Evolutionary conservation across 2,888 invertebrate species (phyloP), one percentile per base, ranked within the genome.

Genomic region (Phlogophora meticulosa): DNA sequence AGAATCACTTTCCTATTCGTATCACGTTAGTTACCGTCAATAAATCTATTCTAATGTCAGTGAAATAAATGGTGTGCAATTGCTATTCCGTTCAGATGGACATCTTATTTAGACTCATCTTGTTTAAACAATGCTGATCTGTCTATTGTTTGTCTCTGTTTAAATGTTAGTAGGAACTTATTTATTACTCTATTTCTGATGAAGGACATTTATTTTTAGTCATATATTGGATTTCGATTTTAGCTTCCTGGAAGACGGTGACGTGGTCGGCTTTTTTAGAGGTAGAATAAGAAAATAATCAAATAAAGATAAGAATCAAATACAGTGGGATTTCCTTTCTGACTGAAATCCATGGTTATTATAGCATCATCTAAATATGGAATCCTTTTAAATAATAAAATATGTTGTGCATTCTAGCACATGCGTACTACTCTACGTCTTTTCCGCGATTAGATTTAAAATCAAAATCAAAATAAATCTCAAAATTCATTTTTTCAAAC

Each of bases 41-140:
- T 77, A 55, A 71, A 81, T 82, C 67, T 82, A 58, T 59, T 63
- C 57, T 77, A 70, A 72, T 72, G 75, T 62, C 78, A 77, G 62
- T 36, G 36, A 68, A 73, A 82, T 79, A 80, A 52, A 78, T 76
- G 24, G 55, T 17, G 5, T n/a, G 43, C 43, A 43, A 72, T 82
- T 80, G 58, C 48, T 67, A 82, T 81, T 77, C 80, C 2, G 20
- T 59, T 51, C 65, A 63, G 55, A 64, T 20, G 7, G 15, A 46
- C 59, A 57, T 57, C 62, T 70, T 63, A 40, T 63, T 76, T 66
- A 58, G 53, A 34, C 48, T 73, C 46, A 72, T 74, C 65, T 77
- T 59, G 43, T 62, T 68, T 63, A 78, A 62, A 59, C 62, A 56
- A 68, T 73, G 32, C 38, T 60, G 59, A 68, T 22, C 28, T 52